Evolutionary conservation across 2,888 invertebrate genomes (phyloP).

Genomic region (Netelia inedita): DNA sequence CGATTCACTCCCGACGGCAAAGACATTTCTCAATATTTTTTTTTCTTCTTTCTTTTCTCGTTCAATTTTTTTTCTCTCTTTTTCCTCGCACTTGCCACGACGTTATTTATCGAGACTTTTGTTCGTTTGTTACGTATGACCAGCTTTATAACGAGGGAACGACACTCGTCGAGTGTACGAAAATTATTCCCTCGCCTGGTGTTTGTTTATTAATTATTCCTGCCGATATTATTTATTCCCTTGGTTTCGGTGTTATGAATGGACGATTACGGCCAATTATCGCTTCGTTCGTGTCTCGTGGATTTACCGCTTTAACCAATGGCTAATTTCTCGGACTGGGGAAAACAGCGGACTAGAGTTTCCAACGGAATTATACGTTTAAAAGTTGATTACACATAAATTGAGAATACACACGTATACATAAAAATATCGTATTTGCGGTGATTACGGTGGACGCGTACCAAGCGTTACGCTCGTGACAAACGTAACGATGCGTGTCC

Average conservation of each 20-base stretch:
- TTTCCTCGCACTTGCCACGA: too few relatives aligned
- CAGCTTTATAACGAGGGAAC: neutral
- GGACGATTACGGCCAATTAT: too few relatives aligned
- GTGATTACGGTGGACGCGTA: conserved; percentile 31
- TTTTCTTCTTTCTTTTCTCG: neutral
- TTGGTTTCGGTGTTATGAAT: too few relatives aligned
- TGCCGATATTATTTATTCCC: too few relatives aligned
- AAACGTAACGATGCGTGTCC: conserved; percentile 59
- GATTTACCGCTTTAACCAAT: too few relatives aligned
- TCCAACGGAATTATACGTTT: neutral
- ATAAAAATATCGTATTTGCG: conserved; percentile 17
- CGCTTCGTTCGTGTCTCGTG: too few relatives aligned
- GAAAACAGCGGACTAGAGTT: neutral
- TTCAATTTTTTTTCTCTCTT: neutral
- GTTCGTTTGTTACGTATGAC: too few relatives aligned
- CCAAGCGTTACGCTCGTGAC: conserved; percentile 9
- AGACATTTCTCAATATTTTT: neutral
- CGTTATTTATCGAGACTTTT: neutral
- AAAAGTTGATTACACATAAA: conserved; percentile 16
- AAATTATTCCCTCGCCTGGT: too few relatives aligned
- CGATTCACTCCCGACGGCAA: neutral
- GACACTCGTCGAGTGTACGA: too few relatives aligned
- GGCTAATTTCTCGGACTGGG: too few relatives aligned
- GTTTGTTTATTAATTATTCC: too few relatives aligned
- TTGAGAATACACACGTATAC: neutral